Percentiles rank a stretch among this genome's conserved stretches.
Evolutionary conservation across 1,140 invertebrate species (phyloP).

Genomic region (Harpegnathos saltator): DNA sequence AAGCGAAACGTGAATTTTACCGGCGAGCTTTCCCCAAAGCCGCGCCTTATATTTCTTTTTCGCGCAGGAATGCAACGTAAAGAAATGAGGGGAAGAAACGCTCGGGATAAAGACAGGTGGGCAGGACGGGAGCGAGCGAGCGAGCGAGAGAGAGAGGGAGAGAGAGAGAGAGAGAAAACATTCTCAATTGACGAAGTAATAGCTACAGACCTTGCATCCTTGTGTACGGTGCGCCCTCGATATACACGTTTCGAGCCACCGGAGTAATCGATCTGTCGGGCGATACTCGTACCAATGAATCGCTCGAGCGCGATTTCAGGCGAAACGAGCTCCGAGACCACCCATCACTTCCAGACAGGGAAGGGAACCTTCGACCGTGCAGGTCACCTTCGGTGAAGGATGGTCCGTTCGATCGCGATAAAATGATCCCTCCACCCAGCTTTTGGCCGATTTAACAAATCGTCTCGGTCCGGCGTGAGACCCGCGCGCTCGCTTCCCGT

Average conservation of each 20-base stretch:
- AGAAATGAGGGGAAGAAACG: slow-evolving; percentile 27
- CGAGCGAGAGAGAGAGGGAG: not conserved
- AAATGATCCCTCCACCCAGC: slow-evolving; percentile 72
- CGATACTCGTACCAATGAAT: slow-evolving; percentile 80
- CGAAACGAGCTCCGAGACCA: slow-evolving; percentile 64
- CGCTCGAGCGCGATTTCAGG: slow-evolving; percentile 76
- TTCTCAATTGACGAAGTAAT: slow-evolving; percentile 46
- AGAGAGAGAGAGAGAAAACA: not conserved
- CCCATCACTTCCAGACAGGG: slow-evolving; percentile 65
- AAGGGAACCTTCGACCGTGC: slow-evolving; percentile 53
- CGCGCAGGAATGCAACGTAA: slow-evolving; percentile 1
- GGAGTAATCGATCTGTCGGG: slow-evolving; percentile 80
- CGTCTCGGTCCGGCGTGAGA: slow-evolving; percentile 51
- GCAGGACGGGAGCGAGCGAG: too few species aligned
- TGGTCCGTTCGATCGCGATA: slow-evolving; percentile 80
- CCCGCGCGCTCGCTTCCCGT: slow-evolving; percentile 21
- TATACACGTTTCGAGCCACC: slow-evolving; percentile 56
- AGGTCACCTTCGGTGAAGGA: slow-evolving; percentile 72
- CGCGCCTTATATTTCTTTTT: slow-evolving; percentile 53
- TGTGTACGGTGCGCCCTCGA: slow-evolving; percentile 51
- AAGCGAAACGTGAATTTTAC: slow-evolving; percentile 59
- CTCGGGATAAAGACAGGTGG: not conserved
- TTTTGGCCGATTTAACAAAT: slow-evolving; percentile 80
- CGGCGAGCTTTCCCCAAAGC: slow-evolving; percentile 51
- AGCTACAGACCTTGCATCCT: slow-evolving; percentile 49